Evolutionary conservation across 2,888 invertebrate genomes (phyloP), one percentile per base, ranked within the genome.

Genomic region (Leucophora obtusa): DNA sequence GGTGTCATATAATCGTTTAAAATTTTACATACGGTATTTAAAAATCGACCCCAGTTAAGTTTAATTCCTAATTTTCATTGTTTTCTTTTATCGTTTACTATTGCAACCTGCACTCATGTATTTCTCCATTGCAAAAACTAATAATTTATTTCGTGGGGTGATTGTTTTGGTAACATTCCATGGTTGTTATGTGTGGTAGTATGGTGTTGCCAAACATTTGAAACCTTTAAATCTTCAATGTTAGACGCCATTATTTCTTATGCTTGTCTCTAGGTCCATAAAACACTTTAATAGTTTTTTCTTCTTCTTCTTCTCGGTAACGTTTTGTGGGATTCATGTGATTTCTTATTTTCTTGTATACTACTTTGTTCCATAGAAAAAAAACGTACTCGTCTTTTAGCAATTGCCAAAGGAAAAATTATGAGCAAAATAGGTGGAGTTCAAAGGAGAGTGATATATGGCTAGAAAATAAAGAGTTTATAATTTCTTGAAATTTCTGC

Each of bases 241-340:
- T 71, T 86, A 88, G 86, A 85, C 86, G 86, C 88, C 87, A 89
- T 89, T 89, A 89, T 88, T 88, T 87, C 86, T 87, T 84, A 82
- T 85, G 85, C 89, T 88, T 89, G 89, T 89, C 89, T 89, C 84
- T 85, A 86, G 85, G 86, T 87, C 87, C 87, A 89, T 89, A 89
- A 89, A 89, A 89, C 89, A 89, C 89, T 89, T 89, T 89, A 88
- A 89, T 89, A 89, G 89, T 89, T 88, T 87, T 85, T 87, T 85
- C 79, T 70, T 74, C 11, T 58, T 63, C 58, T 28, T 28, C 28
- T 28, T 28, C 58, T 65, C 66, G 72, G 11, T 58, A 70, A 54
- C 43, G 70, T 73, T 77, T 54, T 70, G 47, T 17, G 62, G 43
- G 63, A 79, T 74, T 63, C 51, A 66, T 71, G 60, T 62, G 68